Base-by-base conservation (phyloP, 2,888 invertebrate genomes). In the Bellardia bayeri region DNA sequence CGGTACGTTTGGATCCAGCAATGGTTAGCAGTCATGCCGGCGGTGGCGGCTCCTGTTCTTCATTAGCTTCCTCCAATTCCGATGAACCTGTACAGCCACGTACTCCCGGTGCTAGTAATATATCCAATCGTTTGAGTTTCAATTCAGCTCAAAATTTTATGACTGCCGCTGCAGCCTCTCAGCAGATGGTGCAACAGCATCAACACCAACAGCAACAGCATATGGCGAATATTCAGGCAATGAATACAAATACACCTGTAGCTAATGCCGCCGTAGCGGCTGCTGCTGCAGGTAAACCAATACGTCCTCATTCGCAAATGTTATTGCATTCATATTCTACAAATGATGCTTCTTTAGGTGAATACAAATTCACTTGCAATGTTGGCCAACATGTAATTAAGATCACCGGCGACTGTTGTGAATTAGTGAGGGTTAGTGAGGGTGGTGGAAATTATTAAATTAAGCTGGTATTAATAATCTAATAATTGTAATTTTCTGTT, bases 331-430 rank as follows among this genome's bases (percentile, higher is more conserved):
- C 97, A 94, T 95, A 96, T 93, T 97, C 97, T 91, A 97, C 97
- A 91, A 97, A 96, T 94, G 97, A 97, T 94, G 97, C 97, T 90
- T 96, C 96, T 90, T 94, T 97, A 92, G 97, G 97, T 92, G 98
- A 98, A 94, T 98, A 97, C 94, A 97, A 97, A 94, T 97, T 97
- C 94, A 97, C 98, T 89, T 97, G 98, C 89, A 96, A 96, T 91
- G 96, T 97, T 91, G 97, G 97, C 89, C 96, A 96, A 93, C 96
- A 97, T 94, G 96, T 96, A 91, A 95, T 98, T 91, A 97, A 97
- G 95, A 97, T 98, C 91, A 97, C 97, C 86, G 98, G 98, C 82
- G 96, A 96, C 91, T 97, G 97, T 94, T 95, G 97, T 92, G 97
- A 97, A 94, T 95, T 98, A 92, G 97, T 98, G 90, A 96, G 97